Evolutionary conservation across 1,140 invertebrate genomes (phyloP).

Genomic region (Gryllus bimaculatus): DNA sequence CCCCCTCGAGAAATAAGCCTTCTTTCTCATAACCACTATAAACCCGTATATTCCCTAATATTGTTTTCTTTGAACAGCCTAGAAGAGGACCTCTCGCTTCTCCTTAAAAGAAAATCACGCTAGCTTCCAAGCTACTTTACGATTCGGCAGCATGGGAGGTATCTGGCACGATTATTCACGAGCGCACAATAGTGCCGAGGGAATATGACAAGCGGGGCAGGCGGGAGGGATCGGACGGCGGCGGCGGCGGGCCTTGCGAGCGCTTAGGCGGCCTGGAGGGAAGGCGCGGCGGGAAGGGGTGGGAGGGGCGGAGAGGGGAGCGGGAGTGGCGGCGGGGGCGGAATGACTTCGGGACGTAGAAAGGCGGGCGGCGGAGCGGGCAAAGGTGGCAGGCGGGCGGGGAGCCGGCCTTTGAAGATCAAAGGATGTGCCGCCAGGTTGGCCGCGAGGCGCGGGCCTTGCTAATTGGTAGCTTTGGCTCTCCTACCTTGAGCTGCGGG

Average conservation of each 20-base stretch:
- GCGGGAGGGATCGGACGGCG: no score
- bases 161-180: background rate
- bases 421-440: background rate
- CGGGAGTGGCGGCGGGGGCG: no score
- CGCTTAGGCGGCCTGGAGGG: background rate
- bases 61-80: background rate
- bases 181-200: background rate
- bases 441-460: constrained; percentile 1
- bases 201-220: background rate
- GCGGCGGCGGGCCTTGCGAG: no score
- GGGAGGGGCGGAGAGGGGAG: no score
- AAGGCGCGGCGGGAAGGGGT: background rate
- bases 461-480: background rate
- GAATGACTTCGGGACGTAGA: background rate
- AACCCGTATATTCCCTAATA: background rate
- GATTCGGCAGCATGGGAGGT: constrained; percentile 2
- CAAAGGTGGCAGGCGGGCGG: background rate
- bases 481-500: background rate
- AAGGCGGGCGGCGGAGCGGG: background rate
- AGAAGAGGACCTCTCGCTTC: background rate
- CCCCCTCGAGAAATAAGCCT: no score
- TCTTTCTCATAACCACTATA: no score
- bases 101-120: background rate
- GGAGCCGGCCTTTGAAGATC: background rate
- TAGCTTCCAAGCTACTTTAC: background rate